Evolutionary conservation across 2,888 invertebrate species (phyloP).

Genomic region (Brachylomia viminalis): DNA sequence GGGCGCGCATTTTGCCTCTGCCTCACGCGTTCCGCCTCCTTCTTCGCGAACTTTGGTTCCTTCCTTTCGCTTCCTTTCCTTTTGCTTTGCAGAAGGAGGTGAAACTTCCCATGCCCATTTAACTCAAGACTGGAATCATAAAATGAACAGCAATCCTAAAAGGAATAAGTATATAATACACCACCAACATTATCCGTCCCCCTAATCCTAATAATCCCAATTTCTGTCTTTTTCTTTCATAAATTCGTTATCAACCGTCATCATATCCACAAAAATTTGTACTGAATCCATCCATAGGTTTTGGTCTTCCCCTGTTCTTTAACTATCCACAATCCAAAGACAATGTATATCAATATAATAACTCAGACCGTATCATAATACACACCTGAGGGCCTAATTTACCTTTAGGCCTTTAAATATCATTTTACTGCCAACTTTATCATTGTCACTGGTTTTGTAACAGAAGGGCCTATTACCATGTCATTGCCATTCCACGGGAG

Average conservation of each 20-base stretch:
- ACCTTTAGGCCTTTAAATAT: conserved; percentile 38
- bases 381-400: conserved; percentile 21
- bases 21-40: too few species aligned
- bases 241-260: background rate
- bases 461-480: conserved; percentile 43
- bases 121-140: background rate
- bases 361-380: conserved; percentile 18
- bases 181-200: background rate
- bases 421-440: conserved; percentile 33
- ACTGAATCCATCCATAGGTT: background rate
- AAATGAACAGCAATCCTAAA: background rate
- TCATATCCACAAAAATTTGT: background rate
- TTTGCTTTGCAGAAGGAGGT: too few species aligned
- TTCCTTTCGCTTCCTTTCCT: too few species aligned
- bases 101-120: too few species aligned
- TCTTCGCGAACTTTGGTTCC: too few species aligned
- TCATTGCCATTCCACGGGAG: conserved; percentile 26
- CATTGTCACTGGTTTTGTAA: conserved; percentile 51
- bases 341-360: conserved; percentile 25
- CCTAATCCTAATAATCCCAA: background rate
- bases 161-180: background rate
- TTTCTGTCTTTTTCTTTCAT: background rate
- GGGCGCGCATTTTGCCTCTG: too few species aligned
- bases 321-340: background rate
- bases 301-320: background rate